Evolutionary conservation across 2,113 vertebrate species (phyloP).

Genomic region (Daubentonia madagascariensis): DNA sequence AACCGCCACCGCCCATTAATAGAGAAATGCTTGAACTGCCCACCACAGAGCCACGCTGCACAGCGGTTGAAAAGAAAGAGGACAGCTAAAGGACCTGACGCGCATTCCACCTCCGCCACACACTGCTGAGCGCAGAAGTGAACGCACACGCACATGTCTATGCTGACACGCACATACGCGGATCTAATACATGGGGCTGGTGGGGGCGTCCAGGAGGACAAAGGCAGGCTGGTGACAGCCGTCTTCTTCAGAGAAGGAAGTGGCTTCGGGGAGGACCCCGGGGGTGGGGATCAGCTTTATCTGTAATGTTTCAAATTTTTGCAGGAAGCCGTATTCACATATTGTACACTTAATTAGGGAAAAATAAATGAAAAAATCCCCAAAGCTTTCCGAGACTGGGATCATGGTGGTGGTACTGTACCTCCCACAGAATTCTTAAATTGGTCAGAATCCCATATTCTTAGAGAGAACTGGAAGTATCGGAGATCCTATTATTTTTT

Average conservation of each 20-base stretch:
- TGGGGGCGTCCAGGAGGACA: background rate
- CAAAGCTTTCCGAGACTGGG: background rate
- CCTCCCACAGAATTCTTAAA: background rate
- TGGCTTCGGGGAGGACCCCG: background rate
- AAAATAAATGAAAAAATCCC: background rate
- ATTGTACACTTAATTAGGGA: background rate
- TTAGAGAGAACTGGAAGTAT: background rate
- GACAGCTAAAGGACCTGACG: accelerated
- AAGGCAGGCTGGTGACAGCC: background rate
- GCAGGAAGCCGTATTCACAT: background rate
- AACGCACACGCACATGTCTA: background rate
- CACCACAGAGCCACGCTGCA: accelerated
- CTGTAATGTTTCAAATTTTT: background rate
- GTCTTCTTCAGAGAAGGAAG: background rate
- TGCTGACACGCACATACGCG: background rate
- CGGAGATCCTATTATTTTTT: background rate
- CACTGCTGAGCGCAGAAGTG: too few species aligned
- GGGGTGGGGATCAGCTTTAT: background rate
- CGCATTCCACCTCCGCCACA: accelerated
- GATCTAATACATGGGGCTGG: background rate
- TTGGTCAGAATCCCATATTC: background rate
- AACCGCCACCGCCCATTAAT: background rate
- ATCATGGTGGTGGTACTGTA: accelerated
- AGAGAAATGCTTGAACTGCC: background rate
- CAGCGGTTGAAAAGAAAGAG: background rate